phyloP scores from a whole-genome alignment of 2,888 invertebrate genomes.

The Abscondita cerata region DNA sequence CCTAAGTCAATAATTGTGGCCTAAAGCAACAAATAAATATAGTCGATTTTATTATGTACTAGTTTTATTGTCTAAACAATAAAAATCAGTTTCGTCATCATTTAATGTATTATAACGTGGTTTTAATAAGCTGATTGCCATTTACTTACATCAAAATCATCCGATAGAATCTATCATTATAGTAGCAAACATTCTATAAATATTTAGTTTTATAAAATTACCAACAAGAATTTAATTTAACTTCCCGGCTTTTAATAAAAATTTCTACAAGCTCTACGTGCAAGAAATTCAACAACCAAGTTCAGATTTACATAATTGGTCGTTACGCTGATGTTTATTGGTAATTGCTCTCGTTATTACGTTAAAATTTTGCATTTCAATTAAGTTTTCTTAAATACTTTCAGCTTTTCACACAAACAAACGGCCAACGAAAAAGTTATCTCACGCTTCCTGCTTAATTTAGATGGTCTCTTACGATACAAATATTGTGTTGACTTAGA shows the following conservation, averaged over 20 bases:
- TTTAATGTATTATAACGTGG: too few relatives aligned
- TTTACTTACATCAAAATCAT: not conserved
- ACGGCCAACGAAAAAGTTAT: too few relatives aligned
- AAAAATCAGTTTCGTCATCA: too few relatives aligned
- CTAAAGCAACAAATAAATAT: not conserved
- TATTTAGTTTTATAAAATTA: conserved; percentile 9
- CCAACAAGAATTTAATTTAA: conserved; percentile 3
- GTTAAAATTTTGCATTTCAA: not conserved
- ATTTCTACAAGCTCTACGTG: not conserved
- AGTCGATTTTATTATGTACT: not conserved
- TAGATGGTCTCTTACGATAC: conserved; percentile 9
- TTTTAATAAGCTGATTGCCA: too few relatives aligned
- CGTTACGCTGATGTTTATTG: conserved; percentile 41
- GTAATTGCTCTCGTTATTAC: conserved; percentile 41
- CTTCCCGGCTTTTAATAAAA: conserved; percentile 3
- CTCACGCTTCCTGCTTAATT: conserved; percentile 8
- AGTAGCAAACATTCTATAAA: conserved; percentile 3
- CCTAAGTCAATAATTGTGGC: not conserved
- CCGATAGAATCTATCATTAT: conserved; percentile 6
- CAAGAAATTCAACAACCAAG: conserved; percentile 29
- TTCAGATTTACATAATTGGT: conserved; percentile 43
- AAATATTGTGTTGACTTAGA: not conserved
- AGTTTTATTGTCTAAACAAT: too few relatives aligned
- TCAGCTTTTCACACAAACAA: not conserved
- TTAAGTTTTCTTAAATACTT: not conserved